Conservation (phyloP, 2,888 invertebrate species). For the Acanthopleura granulata region DNA sequence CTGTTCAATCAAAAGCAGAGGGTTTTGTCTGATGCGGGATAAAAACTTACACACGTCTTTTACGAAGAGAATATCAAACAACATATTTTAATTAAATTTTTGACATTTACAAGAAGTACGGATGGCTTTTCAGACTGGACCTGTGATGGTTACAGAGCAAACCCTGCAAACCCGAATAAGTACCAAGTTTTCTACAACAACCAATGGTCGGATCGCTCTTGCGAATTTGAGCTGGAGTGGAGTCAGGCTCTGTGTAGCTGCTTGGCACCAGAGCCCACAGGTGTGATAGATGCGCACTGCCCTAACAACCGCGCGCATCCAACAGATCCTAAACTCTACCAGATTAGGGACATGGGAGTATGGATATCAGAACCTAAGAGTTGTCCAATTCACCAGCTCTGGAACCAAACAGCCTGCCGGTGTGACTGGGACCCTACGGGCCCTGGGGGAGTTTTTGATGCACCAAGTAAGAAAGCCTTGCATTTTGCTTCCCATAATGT, state of each 20-base stretch:
- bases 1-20: no score
- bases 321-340: neutral
- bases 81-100: no score
- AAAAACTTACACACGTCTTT: no score
- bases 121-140: constrained; percentile 1
- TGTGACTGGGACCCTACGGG: constrained; percentile 10
- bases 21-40: no score
- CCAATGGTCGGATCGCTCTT: neutral
- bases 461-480: constrained; percentile 7
- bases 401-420: constrained; percentile 10
- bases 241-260: neutral
- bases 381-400: neutral
- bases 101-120: no score
- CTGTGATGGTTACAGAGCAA: neutral
- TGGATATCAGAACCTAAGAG: neutral
- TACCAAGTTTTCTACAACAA: constrained; percentile 7
- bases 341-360: neutral
- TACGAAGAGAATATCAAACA: no score
- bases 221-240: neutral
- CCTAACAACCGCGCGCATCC: constrained; percentile 1
- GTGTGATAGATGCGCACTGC: neutral
- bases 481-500: no score
- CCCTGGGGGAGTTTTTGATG: neutral
- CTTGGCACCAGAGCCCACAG: neutral
- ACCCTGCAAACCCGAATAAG: neutral